Base-by-base conservation (phyloP, 2,888 invertebrate species). In the Hecatera dysodea region DNA sequence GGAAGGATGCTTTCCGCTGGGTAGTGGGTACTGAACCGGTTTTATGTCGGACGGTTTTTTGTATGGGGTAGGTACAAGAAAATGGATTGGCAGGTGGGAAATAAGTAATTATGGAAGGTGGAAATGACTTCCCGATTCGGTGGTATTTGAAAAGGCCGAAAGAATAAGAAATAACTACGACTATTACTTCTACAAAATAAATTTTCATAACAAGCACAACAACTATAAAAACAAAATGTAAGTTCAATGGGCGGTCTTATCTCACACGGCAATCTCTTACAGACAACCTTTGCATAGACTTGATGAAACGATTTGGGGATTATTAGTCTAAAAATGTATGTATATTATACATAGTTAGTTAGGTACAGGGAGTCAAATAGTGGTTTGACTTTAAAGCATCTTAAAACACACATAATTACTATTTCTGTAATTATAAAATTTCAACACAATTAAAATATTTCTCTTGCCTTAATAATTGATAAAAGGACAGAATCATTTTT, bases 1-100 rank as follows among this genome's bases (percentile, higher is more conserved):
- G 82, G 56, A 66, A 67, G 68, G 69, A 57, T 72, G 39, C 60
- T 57, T 72, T 66, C 62, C 57, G 29, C 36, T 64, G 66, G 39
- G 39, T 33, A 33, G 33, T 39, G 39, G 53, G 63, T 56, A 73
- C 33, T 69, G 80, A 74, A 69, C 67, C 36, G 61, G 66, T 70
- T 70, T 69, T 63, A 68, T 72, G 67, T 46, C 42, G 61, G 50
- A 15, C 3, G 42, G 55, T 44, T 73, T n/a, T 79, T 69, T 74
- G 56, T 73, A 44, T 67, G 15, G 71, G 65, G 44, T 44, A 8
- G 44, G 36, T 50, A 44, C 27, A 8, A 55, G 53, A 8, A 79
- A 75, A 63, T 80, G 39, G 60, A 70, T 78, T 57, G 61, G 53
- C 59, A 77, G 27, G 52, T 56, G 33, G 17, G 33, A 44, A 42